Evolutionary conservation across 2,113 vertebrate species (phyloP), one percentile per base, ranked within the genome.

Genomic region (Halcyon senegalensis): DNA sequence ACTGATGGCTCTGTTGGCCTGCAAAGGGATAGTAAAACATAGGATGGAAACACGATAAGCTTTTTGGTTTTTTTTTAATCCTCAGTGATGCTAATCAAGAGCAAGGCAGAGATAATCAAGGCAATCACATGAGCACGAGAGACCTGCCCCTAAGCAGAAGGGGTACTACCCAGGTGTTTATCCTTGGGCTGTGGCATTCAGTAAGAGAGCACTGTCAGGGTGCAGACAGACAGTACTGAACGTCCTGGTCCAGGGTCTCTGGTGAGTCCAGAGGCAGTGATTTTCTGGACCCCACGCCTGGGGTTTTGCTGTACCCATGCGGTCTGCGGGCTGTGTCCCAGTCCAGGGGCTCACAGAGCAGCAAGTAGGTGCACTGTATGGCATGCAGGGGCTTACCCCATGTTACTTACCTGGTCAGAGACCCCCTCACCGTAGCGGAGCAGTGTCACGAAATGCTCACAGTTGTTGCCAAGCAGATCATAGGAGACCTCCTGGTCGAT

Each of bases 391-490:
- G 15, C 58, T 73, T 16, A n/a, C 3, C 23, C 30, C 7, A 0
- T 2, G 6, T 6, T 72, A 76, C 96, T 94, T 62, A 99, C 99
- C 99, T 99, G 99, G 66, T 98, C 98, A 2, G 99, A 99, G 78
- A 99, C 96, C 7, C 95, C 98, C 90, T 99, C 97, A 7, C 99
- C 99, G 0, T 99, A 99, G 83, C 99, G 99, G 41, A 99, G 98
- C 64, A 98, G 84, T 7, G 99, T 99, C 76, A 99, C 99, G 60
- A 99, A 99, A 95, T 99, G 99, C 91, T 99, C 99, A 48, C 99
- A 99, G 98, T 99, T 99, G 95, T 97, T 99, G 84, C 97, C 98
- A 9, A 99, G 84, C 77, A 99, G 79, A 91, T 99, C 98, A 24
- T 99, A 99, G 2, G 98, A 95, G 95, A 99, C 98, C 88, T 99